Evolutionary conservation across 2,888 invertebrate genomes (phyloP).

Genomic region (Chymomyza caudatula): DNA sequence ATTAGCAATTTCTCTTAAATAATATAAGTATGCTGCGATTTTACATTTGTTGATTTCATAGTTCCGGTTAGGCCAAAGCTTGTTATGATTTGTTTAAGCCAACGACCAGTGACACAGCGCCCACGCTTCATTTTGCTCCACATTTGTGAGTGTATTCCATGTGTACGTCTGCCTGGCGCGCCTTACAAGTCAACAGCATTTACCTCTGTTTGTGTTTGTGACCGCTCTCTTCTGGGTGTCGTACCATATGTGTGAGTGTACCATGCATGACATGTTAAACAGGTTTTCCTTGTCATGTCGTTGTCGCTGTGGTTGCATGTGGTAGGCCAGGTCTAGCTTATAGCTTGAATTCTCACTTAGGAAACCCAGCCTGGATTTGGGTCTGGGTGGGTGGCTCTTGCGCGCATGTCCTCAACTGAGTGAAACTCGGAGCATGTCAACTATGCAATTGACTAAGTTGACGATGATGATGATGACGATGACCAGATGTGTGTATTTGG

Average conservation of each 20-base stretch:
- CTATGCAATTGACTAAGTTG: not conserved
- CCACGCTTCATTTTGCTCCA: conserved; percentile 32
- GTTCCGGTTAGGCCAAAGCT: not conserved
- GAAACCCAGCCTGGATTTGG: not conserved
- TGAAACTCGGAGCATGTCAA: not conserved
- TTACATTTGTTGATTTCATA: not conserved
- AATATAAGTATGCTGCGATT: not conserved
- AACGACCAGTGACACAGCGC: conserved; percentile 2
- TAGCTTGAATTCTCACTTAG: conserved; percentile 3
- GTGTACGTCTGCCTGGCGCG: not conserved
- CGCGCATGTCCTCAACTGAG: not conserved
- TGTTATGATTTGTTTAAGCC: not conserved
- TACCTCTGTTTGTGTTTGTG: conserved; percentile 48
- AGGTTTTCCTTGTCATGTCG: not conserved
- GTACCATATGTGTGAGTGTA: conserved; percentile 2
- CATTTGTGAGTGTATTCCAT: conserved; percentile 9
- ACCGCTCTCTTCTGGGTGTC: conserved; percentile 17
- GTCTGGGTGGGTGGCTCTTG: not conserved
- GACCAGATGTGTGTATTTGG: not conserved
- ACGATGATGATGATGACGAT: not conserved
- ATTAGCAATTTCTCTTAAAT: too few relatives aligned
- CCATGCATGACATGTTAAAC: not conserved
- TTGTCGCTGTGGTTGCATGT: not conserved
- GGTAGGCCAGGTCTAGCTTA: not conserved
- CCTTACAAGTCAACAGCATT: conserved; percentile 36